Percentiles rank a stretch among this genome's conserved stretches.
phyloP scores from a whole-genome alignment of 2,113 vertebrate genomes.

The Silurus meridionalis region DNA sequence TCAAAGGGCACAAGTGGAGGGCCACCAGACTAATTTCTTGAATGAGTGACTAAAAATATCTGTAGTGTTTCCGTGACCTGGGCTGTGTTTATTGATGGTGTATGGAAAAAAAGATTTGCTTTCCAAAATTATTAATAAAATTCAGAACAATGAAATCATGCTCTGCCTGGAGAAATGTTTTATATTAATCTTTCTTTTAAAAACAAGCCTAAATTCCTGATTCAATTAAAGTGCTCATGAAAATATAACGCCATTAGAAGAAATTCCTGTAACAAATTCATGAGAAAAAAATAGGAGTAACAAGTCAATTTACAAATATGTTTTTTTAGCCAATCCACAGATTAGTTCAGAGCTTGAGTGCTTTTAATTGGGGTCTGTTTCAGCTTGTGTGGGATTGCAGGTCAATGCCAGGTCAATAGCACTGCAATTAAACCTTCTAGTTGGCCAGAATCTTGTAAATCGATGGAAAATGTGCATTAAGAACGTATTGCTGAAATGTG shows the following conservation, averaged over 20 bases:
- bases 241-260: not conserved
- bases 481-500: constrained; percentile 8
- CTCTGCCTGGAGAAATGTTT: not conserved
- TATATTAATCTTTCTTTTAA: not conserved
- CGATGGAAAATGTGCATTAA: not conserved
- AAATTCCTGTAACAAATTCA: not conserved
- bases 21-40: not conserved
- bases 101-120: constrained; percentile 17
- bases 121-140: not conserved
- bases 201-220: not conserved
- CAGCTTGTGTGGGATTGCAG: constrained; percentile 22
- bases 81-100: constrained; percentile 24
- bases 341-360: constrained; percentile 19
- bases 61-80: constrained; percentile 36
- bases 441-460: constrained; percentile 2
- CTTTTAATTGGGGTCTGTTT: constrained; percentile 47
- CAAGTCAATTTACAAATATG: not conserved
- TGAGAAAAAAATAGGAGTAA: not conserved
- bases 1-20: constrained; percentile 30
- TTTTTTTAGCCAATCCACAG: constrained; percentile 5
- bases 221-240: not conserved
- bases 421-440: constrained; percentile 46
- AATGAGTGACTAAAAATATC: constrained; percentile 27
- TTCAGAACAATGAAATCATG: constrained; percentile 3
- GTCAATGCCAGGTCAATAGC: constrained; percentile 52